Evolutionary conservation across 2,797 vertebrate species (phyloP).

Genomic region (Anableps anableps): DNA sequence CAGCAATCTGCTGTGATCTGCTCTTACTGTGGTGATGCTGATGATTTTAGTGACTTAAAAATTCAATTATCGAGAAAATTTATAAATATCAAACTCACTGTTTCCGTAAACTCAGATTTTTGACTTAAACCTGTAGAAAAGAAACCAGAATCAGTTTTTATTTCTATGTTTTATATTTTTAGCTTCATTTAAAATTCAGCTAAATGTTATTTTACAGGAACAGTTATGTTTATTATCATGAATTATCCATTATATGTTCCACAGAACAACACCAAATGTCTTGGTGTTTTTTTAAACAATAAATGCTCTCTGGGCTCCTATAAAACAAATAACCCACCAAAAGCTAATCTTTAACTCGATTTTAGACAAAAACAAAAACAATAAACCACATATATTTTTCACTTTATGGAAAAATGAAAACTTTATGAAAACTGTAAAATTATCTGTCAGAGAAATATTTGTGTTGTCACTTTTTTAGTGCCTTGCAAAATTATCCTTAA

Average conservation of each 20-base stretch:
- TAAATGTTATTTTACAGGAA: not conserved
- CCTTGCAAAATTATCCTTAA: not conserved
- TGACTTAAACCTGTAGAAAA: not conserved
- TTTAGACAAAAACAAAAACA: not conserved
- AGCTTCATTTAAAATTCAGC: not conserved
- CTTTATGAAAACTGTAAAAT: too few relatives aligned
- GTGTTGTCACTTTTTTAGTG: not conserved
- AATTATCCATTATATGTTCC: not conserved
- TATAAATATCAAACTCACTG: not conserved
- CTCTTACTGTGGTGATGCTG: not conserved
- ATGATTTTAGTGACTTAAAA: not conserved
- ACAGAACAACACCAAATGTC: not conserved
- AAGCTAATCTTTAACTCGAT: not conserved
- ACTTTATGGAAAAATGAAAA: not conserved
- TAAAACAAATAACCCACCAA: not conserved
- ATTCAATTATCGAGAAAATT: not conserved
- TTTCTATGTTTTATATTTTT: not conserved
- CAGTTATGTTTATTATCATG: not conserved
- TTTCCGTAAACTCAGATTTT: not conserved
- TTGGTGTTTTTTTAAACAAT: not conserved
- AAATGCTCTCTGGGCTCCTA: not conserved
- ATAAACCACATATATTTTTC: not conserved
- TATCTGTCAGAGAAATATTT: conserved; percentile 7
- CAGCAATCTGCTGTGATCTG: not conserved
- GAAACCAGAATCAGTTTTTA: too few relatives aligned